A percentile compares a stretch with the other conserved stretches of the same genome.
These are phyloP conservation scores for Chrysolina americana DNA, from an alignment of 2,888 invertebrate genomes.

Conservation along the genomic window DNA sequence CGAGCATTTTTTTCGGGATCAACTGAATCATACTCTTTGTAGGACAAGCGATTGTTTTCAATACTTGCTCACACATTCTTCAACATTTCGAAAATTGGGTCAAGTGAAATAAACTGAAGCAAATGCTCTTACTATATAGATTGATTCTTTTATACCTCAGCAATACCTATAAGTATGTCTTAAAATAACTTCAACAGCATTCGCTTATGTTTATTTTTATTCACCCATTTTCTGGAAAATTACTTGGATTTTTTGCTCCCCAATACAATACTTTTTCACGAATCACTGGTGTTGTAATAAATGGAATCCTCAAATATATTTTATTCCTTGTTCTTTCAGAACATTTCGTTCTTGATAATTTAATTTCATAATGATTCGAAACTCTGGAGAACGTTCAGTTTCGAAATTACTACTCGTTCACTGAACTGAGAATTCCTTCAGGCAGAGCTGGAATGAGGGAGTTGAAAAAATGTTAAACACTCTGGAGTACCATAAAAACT, in stretches of 20 bases:
- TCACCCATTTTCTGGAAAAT: too few relatives aligned
- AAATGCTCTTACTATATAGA: too few relatives aligned
- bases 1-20: too few relatives aligned
- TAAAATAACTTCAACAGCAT: too few relatives aligned
- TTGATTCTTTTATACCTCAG: too few relatives aligned
- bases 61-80: too few relatives aligned
- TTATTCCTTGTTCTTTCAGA: not conserved
- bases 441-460: slow-evolving; percentile 20
- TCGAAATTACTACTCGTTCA: slow-evolving; percentile 21
- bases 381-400: slow-evolving; percentile 20
- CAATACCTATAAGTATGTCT: too few relatives aligned
- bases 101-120: too few relatives aligned
- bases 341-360: slow-evolving; percentile 5
- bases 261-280: not conserved
- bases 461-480: slow-evolving; percentile 22
- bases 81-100: too few relatives aligned
- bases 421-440: slow-evolving; percentile 13
- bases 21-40: too few relatives aligned
- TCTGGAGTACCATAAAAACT: slow-evolving; percentile 14
- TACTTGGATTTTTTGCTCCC: not conserved
- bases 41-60: too few relatives aligned
- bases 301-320: not conserved
- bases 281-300: not conserved
- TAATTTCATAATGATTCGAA: slow-evolving; percentile 13
- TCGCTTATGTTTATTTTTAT: too few relatives aligned